Evolutionary conservation across 2,888 invertebrate species (phyloP).

Genomic region (Brachypalpus laphriformis): DNA sequence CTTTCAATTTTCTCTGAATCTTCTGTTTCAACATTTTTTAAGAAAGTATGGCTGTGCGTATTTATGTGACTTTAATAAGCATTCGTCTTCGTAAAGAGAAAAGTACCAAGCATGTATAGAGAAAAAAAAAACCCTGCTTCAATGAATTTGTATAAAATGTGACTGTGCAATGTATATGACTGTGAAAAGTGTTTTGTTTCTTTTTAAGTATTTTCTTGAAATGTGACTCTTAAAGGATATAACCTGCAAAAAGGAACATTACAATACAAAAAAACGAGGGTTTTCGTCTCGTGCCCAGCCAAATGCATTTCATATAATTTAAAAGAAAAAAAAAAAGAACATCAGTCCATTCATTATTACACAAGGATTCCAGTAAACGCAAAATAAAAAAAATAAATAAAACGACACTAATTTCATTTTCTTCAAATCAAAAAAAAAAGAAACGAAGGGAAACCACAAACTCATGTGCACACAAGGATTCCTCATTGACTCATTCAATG

Average conservation of each 20-base stretch:
- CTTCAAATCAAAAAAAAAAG: neutral
- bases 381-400: constrained; percentile 11
- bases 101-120: neutral
- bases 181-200: constrained; percentile 11
- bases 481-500: constrained; percentile 56
- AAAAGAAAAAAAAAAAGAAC: neutral
- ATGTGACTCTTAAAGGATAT: constrained; percentile 38
- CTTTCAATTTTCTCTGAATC: no score
- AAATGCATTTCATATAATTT: constrained; percentile 60
- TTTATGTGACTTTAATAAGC: constrained; percentile 4
- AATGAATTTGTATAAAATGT: neutral
- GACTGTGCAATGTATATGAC: constrained; percentile 25
- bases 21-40: no score
- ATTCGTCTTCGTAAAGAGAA: neutral
- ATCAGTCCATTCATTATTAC: constrained; percentile 52
- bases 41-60: no score
- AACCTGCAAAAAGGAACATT: constrained; percentile 62
- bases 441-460: constrained; percentile 40
- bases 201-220: constrained; percentile 31
- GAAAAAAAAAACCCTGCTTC: neutral
- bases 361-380: constrained; percentile 50
- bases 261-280: constrained; percentile 45
- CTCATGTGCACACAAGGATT: constrained; percentile 62
- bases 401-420: constrained; percentile 52
- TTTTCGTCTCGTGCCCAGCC: constrained; percentile 59